Percentiles rank a stretch among this genome's conserved stretches.
These are phyloP conservation scores for Orycteropus afer DNA, from an alignment of 2,113 vertebrate species.

Conservation along the genomic window DNA sequence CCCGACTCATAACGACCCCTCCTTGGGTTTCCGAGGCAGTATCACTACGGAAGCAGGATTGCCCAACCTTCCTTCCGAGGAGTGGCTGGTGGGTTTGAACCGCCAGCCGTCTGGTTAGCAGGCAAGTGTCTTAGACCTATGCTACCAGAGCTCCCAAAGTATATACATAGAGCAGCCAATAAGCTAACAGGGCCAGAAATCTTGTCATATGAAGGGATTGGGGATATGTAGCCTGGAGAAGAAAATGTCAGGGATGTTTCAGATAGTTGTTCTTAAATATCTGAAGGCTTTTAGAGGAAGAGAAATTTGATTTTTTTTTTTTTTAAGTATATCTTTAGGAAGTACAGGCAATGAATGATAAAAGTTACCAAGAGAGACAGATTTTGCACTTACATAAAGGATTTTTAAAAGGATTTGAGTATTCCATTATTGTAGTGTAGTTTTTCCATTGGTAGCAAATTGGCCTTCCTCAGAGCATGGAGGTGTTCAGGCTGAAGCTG, in stretches of 20 bases:
- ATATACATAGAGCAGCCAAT: not conserved
- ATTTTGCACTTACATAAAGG: not conserved
- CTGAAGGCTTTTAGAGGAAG: not conserved
- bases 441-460: not conserved
- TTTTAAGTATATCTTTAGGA: not conserved
- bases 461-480: not conserved
- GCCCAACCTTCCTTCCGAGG: too few species aligned
- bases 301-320: constrained; percentile 2
- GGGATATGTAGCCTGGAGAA: not conserved
- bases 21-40: too few species aligned
- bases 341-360: constrained; percentile 13
- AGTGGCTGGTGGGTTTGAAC: too few species aligned
- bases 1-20: too few species aligned
- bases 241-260: not conserved
- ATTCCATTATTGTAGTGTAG: not conserved
- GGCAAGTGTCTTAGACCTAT: too few species aligned
- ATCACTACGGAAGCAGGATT: too few species aligned
- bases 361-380: not conserved
- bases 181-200: not conserved
- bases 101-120: too few species aligned
- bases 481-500: not conserved
- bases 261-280: not conserved
- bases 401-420: not conserved
- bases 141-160: too few species aligned
- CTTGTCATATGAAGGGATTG: not conserved